phyloP scores from a whole-genome alignment of 2,888 invertebrate genomes.

The Achlya flavicornis region DNA sequence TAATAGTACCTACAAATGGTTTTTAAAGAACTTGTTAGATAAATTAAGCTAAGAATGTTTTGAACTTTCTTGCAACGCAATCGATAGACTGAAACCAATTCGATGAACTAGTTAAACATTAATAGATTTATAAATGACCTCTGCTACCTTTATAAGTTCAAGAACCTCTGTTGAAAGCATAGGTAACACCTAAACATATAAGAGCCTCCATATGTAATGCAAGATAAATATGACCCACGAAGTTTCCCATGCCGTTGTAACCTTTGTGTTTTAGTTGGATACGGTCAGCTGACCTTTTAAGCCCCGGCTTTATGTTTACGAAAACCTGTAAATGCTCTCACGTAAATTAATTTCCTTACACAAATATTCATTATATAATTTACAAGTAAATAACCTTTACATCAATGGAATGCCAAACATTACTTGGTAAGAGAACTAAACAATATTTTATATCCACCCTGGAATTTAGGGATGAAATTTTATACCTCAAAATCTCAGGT shows the following conservation, averaged over 20 bases:
- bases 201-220: slow-evolving; percentile 1
- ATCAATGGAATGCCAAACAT: neutral
- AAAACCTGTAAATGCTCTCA: neutral
- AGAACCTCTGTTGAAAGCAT: neutral
- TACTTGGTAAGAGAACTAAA: neutral
- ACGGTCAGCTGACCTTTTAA: slow-evolving; percentile 7
- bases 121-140: neutral
- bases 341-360: neutral
- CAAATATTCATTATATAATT: neutral
- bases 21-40: neutral
- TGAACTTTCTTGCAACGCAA: neutral
- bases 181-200: slow-evolving; percentile 7
- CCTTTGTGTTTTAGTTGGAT: slow-evolving; percentile 10
- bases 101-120: neutral
- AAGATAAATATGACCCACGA: slow-evolving; percentile 11
- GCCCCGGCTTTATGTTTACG: neutral
- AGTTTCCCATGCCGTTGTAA: slow-evolving; percentile 2
- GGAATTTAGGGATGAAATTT: neutral
- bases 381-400: neutral
- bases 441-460: neutral
- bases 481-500: neutral
- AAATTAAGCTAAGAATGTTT: no score
- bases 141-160: neutral
- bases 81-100: neutral
- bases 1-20: neutral